Base-by-base conservation (phyloP, 2,888 invertebrate genomes). In the Polietes domitor region DNA sequence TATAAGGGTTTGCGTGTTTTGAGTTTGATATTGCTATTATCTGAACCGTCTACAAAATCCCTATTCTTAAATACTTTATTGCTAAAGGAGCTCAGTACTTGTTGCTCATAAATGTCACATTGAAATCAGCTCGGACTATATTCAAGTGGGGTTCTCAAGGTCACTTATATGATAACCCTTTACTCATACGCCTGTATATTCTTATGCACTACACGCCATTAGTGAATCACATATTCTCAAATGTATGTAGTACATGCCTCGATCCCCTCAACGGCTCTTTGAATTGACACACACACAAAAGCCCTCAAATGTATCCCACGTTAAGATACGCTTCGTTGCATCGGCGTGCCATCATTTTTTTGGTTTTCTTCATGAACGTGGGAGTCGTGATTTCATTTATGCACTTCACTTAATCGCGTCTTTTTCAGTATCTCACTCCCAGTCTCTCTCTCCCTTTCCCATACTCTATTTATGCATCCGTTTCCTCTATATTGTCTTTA, bases 301-400 rank as follows among this genome's bases (percentile, higher is more conserved):
- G n/a, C n/a, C n/a, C n/a, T n/a, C n/a, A n/a, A n/a, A n/a, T n/a
- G n/a, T n/a, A n/a, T 12, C 15, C 47, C 15, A n/a, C 47, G 58
- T 26, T 58, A 26, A 58, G 15, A 26, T 26, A 24, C 12, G 26
- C 58, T 58, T 26, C 58, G 15, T 15, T 26, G 7, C 12, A 26
- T 24, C 1, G n/a, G n/a, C 26, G 58, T 58, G 58, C 12, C 3
- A 26, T 47, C n/a, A 32, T 32, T 5, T 41, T 41, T 41, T 41
- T 47, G 4, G n/a, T 37, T 37, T 47, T 47, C 47, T n/a, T 15
- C n/a, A 12, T 58, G 58, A 26, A 26, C 26, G 26, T 58, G 50
- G 6, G 17, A 12, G 50, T 50, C 26, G 58, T 58, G 58, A 58
- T 58, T 58, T 47, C 47, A 47, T 47, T 58, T 58, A 58, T 58